phyloP scores from a whole-genome alignment of 2,888 invertebrate species.

The Pharmacophagus antenor region DNA sequence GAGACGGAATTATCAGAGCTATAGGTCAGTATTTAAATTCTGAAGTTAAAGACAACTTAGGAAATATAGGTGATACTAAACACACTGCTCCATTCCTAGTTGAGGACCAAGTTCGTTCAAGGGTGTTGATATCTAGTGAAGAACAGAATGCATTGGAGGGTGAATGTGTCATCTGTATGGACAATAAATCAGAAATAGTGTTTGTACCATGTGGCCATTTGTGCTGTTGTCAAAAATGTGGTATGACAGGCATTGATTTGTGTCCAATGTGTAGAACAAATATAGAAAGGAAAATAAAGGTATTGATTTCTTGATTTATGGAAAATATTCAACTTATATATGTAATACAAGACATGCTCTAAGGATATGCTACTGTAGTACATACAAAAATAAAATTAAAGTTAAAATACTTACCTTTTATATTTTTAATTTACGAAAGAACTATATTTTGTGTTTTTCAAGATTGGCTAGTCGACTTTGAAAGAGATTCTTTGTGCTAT shows the following conservation, averaged over 20 bases:
- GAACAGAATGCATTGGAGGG: slow-evolving; percentile 62
- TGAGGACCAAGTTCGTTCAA: slow-evolving; percentile 51
- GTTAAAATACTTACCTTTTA: no score
- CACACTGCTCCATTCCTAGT: slow-evolving; percentile 53
- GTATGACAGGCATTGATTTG: slow-evolving; percentile 76
- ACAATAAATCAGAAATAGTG: slow-evolving; percentile 84
- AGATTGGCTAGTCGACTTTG: no score
- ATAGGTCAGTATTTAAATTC: slow-evolving; percentile 80
- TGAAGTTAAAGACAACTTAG: slow-evolving; percentile 46
- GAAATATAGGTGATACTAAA: slow-evolving; percentile 30
- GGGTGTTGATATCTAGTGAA: slow-evolving; percentile 55
- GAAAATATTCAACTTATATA: background rate
- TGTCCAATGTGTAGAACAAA: slow-evolving; percentile 90
- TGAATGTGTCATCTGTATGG: slow-evolving; percentile 93
- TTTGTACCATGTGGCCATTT: slow-evolving; percentile 94
- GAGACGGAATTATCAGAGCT: slow-evolving; percentile 82
- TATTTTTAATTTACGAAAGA: background rate
- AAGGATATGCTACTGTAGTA: background rate
- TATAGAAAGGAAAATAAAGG: slow-evolving; percentile 86
- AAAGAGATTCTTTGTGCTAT: no score
- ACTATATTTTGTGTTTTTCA: no score
- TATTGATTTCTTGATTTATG: slow-evolving; percentile 75
- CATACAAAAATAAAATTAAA: background rate
- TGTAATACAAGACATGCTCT: no score
- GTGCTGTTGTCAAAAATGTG: slow-evolving; percentile 89